These are phyloP conservation scores for Nymphalis c-album DNA, from an alignment of 2,888 invertebrate genomes.

Conservation along the genomic window DNA sequence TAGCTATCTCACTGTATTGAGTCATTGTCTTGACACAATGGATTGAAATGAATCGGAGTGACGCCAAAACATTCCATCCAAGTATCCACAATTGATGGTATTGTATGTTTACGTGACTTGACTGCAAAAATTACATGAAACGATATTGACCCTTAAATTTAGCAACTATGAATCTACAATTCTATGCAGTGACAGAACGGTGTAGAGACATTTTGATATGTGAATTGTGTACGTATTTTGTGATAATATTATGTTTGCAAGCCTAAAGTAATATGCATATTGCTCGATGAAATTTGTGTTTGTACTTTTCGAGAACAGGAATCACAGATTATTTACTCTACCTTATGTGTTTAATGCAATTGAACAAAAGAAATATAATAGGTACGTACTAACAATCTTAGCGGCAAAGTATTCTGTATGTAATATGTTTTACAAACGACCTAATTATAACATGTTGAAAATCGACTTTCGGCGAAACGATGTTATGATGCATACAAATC, in stretches of 20 bases:
- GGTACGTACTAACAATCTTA: too few species aligned
- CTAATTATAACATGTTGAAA: too few species aligned
- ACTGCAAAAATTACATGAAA: constrained; percentile 32
- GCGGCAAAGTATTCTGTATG: too few species aligned
- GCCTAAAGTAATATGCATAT: too few species aligned
- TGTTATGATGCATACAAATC: too few species aligned
- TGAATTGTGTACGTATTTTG: constrained; percentile 19
- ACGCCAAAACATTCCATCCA: constrained; percentile 53
- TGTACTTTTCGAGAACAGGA: too few species aligned
- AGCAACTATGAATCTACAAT: constrained; percentile 7
- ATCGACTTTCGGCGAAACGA: too few species aligned
- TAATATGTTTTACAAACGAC: too few species aligned
- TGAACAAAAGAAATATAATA: too few species aligned
- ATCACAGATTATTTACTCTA: too few species aligned
- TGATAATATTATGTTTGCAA: constrained; percentile 13
- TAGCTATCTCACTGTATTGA: constrained; percentile 34
- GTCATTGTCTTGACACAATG: constrained; percentile 50
- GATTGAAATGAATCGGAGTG: constrained; percentile 49
- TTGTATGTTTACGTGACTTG: constrained; percentile 52
- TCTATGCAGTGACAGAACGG: constrained; percentile 4
- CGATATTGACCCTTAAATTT: constrained; percentile 32
- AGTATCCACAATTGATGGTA: constrained; percentile 49
- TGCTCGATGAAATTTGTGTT: too few species aligned
- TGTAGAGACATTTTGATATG: constrained; percentile 11
- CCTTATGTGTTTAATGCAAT: too few species aligned